Percentiles rank a stretch among this genome's conserved stretches.
Conservation (phyloP, 2,113 vertebrate genomes). For the Nipponia nippon region DNA sequence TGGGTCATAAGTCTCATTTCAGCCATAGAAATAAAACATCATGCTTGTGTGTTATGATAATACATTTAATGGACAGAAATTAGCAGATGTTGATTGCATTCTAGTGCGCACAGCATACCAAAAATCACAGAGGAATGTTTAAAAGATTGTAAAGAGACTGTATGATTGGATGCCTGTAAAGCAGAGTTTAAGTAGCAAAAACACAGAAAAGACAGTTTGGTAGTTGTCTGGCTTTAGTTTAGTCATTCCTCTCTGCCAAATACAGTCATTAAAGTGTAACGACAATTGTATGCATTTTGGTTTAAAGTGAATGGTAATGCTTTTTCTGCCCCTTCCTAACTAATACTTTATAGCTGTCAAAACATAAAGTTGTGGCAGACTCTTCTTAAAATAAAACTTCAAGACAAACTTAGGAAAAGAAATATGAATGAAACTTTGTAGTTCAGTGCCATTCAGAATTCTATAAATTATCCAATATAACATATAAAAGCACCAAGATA, state of each 20-base stretch:
- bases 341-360: slow-evolving; percentile 65
- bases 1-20: slow-evolving; percentile 84
- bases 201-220: slow-evolving; percentile 42
- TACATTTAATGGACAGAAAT: slow-evolving; percentile 78
- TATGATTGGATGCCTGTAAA: slow-evolving; percentile 2
- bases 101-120: slow-evolving; percentile 65
- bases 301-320: not conserved
- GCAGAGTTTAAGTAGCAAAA: slow-evolving; percentile 12
- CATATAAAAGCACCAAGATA: not conserved
- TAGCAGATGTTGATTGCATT: slow-evolving; percentile 83
- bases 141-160: not conserved
- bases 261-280: not conserved
- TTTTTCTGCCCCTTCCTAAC: slow-evolving; percentile 55
- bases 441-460: not conserved
- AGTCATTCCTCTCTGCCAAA: not conserved
- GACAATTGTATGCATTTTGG: not conserved
- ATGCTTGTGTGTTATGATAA: slow-evolving; percentile 80
- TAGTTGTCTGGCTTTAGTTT: slow-evolving; percentile 22
- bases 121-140: slow-evolving; percentile 62
- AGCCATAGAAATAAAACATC: slow-evolving; percentile 85
- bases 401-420: not conserved
- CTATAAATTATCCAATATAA: not conserved
- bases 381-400: slow-evolving; percentile 20
- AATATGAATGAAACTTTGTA: not conserved
- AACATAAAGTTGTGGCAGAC: not conserved